These are phyloP conservation scores for Tanaodytes sp. DNA, from an alignment of 2,888 invertebrate species.

Conservation along the genomic window DNA sequence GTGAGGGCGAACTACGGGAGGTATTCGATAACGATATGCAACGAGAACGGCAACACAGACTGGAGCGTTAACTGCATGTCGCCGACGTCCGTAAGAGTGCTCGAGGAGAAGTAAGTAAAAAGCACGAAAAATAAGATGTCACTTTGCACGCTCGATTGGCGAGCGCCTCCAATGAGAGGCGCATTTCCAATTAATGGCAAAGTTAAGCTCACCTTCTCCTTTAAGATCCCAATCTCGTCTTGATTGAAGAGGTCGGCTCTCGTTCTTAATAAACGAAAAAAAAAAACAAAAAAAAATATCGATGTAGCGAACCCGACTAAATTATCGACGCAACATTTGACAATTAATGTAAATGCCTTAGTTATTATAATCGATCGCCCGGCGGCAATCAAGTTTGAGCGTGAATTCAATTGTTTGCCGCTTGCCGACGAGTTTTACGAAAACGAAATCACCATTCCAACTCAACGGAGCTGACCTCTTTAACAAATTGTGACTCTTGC, in stretches of 20 bases:
- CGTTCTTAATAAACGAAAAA: conserved; percentile 29
- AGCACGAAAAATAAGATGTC: conserved; percentile 46
- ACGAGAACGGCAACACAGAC: conserved; percentile 95
- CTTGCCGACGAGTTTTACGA: too few relatives aligned
- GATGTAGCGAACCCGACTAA: conserved; percentile 13
- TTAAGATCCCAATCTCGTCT: conserved; percentile 40
- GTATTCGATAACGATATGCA: conserved; percentile 95
- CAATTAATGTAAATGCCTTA: conserved; percentile 38
- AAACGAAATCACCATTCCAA: too few relatives aligned
- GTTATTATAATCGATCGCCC: conserved; percentile 36
- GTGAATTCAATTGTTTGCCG: too few relatives aligned
- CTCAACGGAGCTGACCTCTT: too few relatives aligned
- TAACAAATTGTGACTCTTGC: too few relatives aligned
- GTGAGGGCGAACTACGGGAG: conserved; percentile 95
- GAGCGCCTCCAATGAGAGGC: conserved; percentile 35
- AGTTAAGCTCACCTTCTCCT: conserved; percentile 34
- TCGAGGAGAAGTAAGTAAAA: conserved; percentile 90
- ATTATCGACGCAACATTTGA: conserved; percentile 25
- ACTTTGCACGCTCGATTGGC: conserved; percentile 44
- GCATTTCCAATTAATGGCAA: conserved; percentile 48
- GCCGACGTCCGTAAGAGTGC: conserved; percentile 87
- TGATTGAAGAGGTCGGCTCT: conserved; percentile 48
- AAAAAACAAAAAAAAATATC: conserved; percentile 1
- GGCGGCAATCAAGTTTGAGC: too few relatives aligned
- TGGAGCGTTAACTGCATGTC: conserved; percentile 98